A percentile compares a stretch with the other conserved stretches of the same genome.
phyloP scores from a whole-genome alignment of 2,113 vertebrate species.

The Rattus rattus region DNA sequence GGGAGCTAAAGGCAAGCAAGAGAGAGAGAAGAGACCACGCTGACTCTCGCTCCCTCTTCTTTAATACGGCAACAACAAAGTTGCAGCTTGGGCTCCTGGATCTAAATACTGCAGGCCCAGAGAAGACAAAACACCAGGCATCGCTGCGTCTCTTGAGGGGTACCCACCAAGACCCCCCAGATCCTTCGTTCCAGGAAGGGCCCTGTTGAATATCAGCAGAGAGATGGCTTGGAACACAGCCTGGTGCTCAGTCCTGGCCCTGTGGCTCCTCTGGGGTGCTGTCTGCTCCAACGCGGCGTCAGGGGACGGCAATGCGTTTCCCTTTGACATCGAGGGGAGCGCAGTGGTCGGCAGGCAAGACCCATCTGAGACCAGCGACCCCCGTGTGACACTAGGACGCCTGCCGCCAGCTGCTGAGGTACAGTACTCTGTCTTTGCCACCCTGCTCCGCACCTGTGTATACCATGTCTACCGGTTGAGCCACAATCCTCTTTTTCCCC shows the following conservation, averaged over 20 bases:
- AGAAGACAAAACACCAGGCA: constrained; percentile 83
- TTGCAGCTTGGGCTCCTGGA: constrained; percentile 78
- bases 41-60: constrained; percentile 16
- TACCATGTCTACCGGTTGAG: constrained; percentile 4
- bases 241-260: constrained; percentile 79
- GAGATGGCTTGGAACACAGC: constrained; percentile 86
- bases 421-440: constrained; percentile 75
- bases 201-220: constrained; percentile 80
- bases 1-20: no score
- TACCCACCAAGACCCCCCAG: constrained; percentile 78
- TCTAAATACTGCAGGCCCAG: constrained; percentile 83
- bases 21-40: constrained; percentile 36
- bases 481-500: background rate
- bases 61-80: constrained; percentile 57
- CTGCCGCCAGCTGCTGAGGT: constrained; percentile 85
- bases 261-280: constrained; percentile 84
- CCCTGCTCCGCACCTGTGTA: constrained; percentile 62
- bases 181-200: constrained; percentile 71
- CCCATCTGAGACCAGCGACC: constrained; percentile 81
- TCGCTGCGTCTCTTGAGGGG: constrained; percentile 76
- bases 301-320: constrained; percentile 77
- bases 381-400: constrained; percentile 80
- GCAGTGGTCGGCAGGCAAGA: constrained; percentile 85
- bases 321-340: constrained; percentile 88
- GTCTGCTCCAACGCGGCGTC: constrained; percentile 82